A percentile compares a stretch with the other conserved stretches of the same genome.
These are phyloP conservation scores for Nothobranchius furzeri DNA, from an alignment of 2,113 vertebrate species.

Conservation along the genomic window DNA sequence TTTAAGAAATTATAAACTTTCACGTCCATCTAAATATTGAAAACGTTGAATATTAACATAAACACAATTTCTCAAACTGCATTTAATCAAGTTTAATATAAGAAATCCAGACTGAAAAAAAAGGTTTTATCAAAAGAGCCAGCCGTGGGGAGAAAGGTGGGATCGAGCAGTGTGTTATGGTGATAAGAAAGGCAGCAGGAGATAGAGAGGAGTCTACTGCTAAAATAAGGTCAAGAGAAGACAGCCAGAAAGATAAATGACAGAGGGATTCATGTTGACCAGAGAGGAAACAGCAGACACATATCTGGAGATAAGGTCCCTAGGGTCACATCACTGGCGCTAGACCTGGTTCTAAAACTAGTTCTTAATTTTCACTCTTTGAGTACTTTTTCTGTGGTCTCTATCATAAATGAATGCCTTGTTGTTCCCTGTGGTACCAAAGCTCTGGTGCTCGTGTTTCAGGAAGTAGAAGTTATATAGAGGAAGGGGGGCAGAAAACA, in stretches of 20 bases:
- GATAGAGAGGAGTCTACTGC: conserved; percentile 30
- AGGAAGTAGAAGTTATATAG: too few relatives aligned
- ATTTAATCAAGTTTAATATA: background rate
- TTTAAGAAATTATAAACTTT: background rate
- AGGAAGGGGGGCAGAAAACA: too few relatives aligned
- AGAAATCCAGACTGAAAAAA: conserved; percentile 14
- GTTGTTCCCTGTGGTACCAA: too few relatives aligned
- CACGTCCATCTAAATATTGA: background rate
- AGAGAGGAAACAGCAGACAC: conserved; percentile 21
- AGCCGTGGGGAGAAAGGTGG: conserved; percentile 24
- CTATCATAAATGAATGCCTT: too few relatives aligned
- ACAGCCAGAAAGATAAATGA: conserved; percentile 45
- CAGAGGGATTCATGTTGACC: conserved; percentile 10
- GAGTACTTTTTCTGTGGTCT: too few relatives aligned
- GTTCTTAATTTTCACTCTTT: too few relatives aligned
- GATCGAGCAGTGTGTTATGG: conserved; percentile 25
- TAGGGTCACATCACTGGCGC: too few relatives aligned
- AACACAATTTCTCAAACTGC: conserved; percentile 14
- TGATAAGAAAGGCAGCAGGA: conserved; percentile 45
- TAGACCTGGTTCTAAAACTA: too few relatives aligned
- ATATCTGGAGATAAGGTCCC: background rate
- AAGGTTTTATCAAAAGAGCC: conserved; percentile 35
- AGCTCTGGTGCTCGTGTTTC: too few relatives aligned
- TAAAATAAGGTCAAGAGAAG: conserved; percentile 39
- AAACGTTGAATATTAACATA: conserved; percentile 10